Percentiles rank a stretch among this genome's conserved stretches.
Conservation (phyloP, 2,113 vertebrate genomes). For the Gambusia holbrooki region DNA sequence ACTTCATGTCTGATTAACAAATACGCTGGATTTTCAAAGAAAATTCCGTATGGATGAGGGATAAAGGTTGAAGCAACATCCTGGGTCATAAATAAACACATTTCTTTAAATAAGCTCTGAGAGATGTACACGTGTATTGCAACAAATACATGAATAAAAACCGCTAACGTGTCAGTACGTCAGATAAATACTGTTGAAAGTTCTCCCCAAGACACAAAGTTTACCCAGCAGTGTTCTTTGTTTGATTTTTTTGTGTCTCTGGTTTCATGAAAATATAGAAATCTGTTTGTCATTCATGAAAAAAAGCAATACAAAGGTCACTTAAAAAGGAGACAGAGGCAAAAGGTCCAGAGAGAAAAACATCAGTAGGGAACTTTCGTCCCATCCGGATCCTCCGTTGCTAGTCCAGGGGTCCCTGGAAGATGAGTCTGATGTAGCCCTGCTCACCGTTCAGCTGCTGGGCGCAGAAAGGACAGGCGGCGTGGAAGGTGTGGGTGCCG, state of each 20-base stretch:
- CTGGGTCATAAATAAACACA: slow-evolving; percentile 76
- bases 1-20: slow-evolving; percentile 60
- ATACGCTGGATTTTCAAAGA: slow-evolving; percentile 68
- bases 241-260: slow-evolving; percentile 67
- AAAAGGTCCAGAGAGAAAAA: slow-evolving; percentile 60
- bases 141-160: slow-evolving; percentile 67
- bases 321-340: slow-evolving; percentile 78
- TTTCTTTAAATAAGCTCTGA: slow-evolving; percentile 74
- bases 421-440: slow-evolving; percentile 97
- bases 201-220: slow-evolving; percentile 59
- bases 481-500: slow-evolving; percentile 98
- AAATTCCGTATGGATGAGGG: slow-evolving; percentile 68
- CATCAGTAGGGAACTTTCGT: not conserved
- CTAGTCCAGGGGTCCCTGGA: slow-evolving; percentile 98
- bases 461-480: slow-evolving; percentile 96
- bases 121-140: slow-evolving; percentile 70
- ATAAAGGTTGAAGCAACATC: slow-evolving; percentile 53
- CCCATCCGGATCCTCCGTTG: slow-evolving; percentile 2
- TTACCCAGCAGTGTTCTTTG: slow-evolving; percentile 64
- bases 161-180: slow-evolving; percentile 43
- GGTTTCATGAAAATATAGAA: slow-evolving; percentile 83
- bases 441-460: slow-evolving; percentile 95
- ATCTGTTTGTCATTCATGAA: slow-evolving; percentile 76
- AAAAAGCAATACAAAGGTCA: slow-evolving; percentile 82
- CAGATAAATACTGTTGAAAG: slow-evolving; percentile 73